Percentiles rank a stretch among this genome's conserved stretches.
Conservation (phyloP, 1,140 invertebrate species). For the Dendroctonus valens region DNA sequence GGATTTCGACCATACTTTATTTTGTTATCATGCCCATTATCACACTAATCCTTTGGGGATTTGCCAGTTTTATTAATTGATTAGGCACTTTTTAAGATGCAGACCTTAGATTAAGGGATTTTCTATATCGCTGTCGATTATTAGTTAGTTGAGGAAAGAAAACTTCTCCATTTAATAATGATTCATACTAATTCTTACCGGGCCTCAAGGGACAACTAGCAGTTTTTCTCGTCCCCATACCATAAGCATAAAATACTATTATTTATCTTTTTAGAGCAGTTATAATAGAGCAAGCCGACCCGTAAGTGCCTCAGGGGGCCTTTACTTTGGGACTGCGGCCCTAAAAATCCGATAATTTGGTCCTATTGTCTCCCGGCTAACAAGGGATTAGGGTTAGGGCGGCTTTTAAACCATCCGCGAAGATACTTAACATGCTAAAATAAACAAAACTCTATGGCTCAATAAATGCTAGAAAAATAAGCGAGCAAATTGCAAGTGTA, state of each 20-base stretch:
- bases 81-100: not conserved
- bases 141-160: too few relatives aligned
- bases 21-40: constrained; percentile 19
- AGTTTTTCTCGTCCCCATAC: not conserved
- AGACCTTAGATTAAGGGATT: not conserved
- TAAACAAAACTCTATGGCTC: not conserved
- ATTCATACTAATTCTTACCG: too few relatives aligned
- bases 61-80: constrained; percentile 30
- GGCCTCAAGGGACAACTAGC: too few relatives aligned
- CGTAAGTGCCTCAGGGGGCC: constrained; percentile 19
- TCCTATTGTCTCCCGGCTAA: constrained; percentile 11
- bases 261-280: constrained; percentile 26
- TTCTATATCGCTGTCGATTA: not conserved
- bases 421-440: constrained; percentile 32
- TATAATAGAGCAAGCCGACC: constrained; percentile 13
- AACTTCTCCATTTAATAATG: too few relatives aligned
- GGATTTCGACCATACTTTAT: constrained; percentile 21
- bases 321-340: constrained; percentile 16
- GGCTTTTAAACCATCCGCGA: constrained; percentile 17
- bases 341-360: constrained; percentile 30
- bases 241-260: constrained; percentile 20
- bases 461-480: too few relatives aligned
- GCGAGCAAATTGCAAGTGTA: too few relatives aligned
- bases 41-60: constrained; percentile 15
- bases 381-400: constrained; percentile 24